Percentiles rank a stretch among this genome's conserved stretches.
phyloP scores from a whole-genome alignment of 2,113 vertebrate species.

The Xiphophorus hellerii region DNA sequence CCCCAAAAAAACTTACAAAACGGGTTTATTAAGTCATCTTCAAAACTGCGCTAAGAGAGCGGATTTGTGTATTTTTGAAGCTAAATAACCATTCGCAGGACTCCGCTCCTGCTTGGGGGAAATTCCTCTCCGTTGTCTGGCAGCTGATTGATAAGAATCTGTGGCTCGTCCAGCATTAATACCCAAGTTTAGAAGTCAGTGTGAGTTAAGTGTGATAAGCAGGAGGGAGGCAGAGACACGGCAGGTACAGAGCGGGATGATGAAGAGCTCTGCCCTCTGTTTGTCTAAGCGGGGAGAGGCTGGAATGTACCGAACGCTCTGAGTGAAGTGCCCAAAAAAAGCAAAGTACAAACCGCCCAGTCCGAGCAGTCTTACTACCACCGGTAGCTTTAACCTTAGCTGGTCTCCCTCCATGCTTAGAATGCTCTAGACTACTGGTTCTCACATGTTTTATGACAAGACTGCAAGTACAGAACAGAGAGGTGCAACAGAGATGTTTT shows the following conservation, averaged over 20 bases:
- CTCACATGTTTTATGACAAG: neutral
- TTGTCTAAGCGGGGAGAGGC: conserved; percentile 61
- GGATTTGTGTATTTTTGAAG: neutral
- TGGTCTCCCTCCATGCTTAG: neutral
- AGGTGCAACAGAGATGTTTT: no score
- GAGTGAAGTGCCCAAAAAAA: conserved; percentile 53
- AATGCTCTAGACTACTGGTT: neutral
- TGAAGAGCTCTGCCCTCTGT: conserved; percentile 30
- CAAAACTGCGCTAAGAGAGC: neutral
- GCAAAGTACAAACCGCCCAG: conserved; percentile 3
- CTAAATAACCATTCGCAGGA: conserved; percentile 1
- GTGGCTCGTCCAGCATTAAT: conserved; percentile 60
- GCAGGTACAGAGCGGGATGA: conserved; percentile 5
- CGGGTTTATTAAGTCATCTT: conserved; percentile 1
- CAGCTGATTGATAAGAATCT: conserved; percentile 55
- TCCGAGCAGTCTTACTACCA: conserved; percentile 11
- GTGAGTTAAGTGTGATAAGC: conserved; percentile 1
- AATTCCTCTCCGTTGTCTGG: conserved; percentile 31
- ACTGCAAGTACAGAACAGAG: no score
- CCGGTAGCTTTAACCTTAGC: neutral
- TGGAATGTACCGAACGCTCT: conserved; percentile 59
- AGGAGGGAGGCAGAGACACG: conserved; percentile 5
- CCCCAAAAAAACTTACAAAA: neutral
- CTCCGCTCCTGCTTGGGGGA: conserved; percentile 24
- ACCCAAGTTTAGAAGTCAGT: conserved; percentile 3